A percentile compares a stretch with the other conserved stretches of the same genome.
Evolutionary conservation across 2,797 vertebrate species (phyloP).

Genomic region (Gymnoscopelus microlampas): DNA sequence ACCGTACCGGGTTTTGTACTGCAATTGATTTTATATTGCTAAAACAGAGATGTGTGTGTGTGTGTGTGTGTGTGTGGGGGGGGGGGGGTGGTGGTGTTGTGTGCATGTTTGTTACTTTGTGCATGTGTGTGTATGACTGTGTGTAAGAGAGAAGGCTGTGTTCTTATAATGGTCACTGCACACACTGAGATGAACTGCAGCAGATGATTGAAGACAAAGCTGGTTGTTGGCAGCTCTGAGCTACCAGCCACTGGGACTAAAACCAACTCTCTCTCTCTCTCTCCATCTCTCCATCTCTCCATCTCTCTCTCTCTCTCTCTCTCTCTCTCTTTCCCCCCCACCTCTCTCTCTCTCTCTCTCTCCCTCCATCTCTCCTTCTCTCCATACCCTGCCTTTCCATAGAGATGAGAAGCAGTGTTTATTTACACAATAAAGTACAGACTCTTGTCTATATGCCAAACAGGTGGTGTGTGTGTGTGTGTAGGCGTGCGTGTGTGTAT

Average conservation of each 20-base stretch:
- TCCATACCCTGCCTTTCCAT: slow-evolving; percentile 30
- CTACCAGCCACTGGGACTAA: neutral
- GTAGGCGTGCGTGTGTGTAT: neutral
- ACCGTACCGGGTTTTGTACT: slow-evolving; percentile 21
- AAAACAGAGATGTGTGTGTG: neutral
- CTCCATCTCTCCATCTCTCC: neutral
- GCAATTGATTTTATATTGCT: neutral
- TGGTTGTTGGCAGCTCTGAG: neutral
- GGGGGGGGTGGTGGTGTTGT: neutral
- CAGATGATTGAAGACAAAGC: slow-evolving; percentile 26
- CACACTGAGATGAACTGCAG: neutral
- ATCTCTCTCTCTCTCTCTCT: slow-evolving; percentile 17
- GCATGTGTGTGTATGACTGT: neutral
- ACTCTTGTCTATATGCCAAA: slow-evolving; percentile 14
- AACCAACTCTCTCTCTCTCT: slow-evolving; percentile 6
- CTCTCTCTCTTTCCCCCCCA: slow-evolving; percentile 25
- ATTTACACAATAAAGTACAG: slow-evolving; percentile 60
- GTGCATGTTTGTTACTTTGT: slow-evolving; percentile 8
- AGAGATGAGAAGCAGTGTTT: slow-evolving; percentile 46
- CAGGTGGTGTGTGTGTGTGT: neutral
- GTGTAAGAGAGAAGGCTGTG: neutral
- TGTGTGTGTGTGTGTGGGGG: neutral
- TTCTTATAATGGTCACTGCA: too few relatives aligned
- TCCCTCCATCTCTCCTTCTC: slow-evolving; percentile 20
- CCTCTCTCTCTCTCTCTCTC: neutral